Conservation (phyloP, 2,888 invertebrate genomes). For the Acanthosepion lycidas region DNA sequence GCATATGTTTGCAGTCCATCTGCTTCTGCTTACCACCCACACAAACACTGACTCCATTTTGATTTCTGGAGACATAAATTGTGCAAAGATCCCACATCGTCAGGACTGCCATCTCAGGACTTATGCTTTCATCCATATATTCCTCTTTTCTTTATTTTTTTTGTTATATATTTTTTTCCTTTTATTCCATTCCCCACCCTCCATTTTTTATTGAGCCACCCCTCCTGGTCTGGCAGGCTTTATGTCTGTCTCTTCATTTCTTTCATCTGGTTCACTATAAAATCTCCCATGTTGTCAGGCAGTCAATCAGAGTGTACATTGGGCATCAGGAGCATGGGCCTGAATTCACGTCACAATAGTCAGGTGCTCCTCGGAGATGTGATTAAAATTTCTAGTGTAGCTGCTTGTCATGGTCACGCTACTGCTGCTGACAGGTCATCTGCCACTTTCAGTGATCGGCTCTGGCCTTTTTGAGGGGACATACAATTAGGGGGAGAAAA, state of each 20-base stretch:
- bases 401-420: constrained; percentile 33
- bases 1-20: background rate
- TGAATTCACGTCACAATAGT: constrained; percentile 10
- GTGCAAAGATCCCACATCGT: constrained; percentile 24
- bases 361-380: constrained; percentile 33
- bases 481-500: background rate
- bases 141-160: background rate
- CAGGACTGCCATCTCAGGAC: background rate
- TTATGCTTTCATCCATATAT: background rate
- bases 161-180: background rate
- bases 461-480: constrained; percentile 22
- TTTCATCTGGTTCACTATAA: constrained; percentile 33
- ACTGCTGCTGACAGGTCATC: constrained; percentile 33
- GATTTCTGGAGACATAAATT: background rate
- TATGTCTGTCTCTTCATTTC: constrained; percentile 22
- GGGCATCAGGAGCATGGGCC: constrained; percentile 9
- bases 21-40: background rate
- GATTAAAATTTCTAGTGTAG: constrained; percentile 33
- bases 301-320: constrained; percentile 33
- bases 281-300: constrained; percentile 33
- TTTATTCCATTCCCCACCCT: background rate
- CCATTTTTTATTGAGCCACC: background rate
- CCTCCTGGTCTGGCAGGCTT: constrained; percentile 18
- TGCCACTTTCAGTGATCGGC: constrained; percentile 33
- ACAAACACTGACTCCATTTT: background rate